Evolutionary conservation across 2,888 invertebrate species (phyloP).

Genomic region (Himalopsyche kuldschensis): DNA sequence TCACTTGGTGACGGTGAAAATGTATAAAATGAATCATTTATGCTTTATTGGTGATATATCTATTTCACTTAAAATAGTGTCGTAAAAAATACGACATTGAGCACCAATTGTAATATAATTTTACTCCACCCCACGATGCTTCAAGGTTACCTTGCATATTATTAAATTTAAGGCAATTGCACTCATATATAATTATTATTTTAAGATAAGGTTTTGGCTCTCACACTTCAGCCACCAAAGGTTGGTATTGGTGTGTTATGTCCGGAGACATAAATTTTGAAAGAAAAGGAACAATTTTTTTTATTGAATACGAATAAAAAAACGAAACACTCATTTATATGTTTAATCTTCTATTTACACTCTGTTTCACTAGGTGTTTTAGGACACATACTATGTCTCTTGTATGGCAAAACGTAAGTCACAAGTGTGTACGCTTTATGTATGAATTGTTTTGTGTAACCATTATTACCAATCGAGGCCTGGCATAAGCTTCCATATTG

Average conservation of each 20-base stretch:
- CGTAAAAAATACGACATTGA: background rate
- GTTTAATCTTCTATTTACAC: background rate
- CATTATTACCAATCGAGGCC: conserved; percentile 13
- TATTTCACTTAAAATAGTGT: background rate
- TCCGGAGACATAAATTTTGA: too few relatives aligned
- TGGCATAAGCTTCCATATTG: conserved; percentile 21
- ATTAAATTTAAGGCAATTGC: background rate
- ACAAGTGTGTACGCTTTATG: background rate
- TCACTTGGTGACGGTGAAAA: background rate
- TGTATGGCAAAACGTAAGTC: background rate
- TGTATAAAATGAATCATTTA: background rate
- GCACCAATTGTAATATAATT: background rate
- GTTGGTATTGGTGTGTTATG: too few relatives aligned
- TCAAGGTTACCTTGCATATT: background rate
- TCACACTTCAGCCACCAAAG: too few relatives aligned
- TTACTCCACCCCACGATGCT: background rate
- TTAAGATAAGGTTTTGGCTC: too few relatives aligned
- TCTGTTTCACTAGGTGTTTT: background rate
- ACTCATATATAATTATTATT: too few relatives aligned
- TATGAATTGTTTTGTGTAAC: background rate
- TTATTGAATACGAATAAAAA: too few relatives aligned
- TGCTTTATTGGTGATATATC: background rate
- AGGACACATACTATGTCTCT: background rate
- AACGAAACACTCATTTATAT: background rate
- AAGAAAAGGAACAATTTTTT: too few relatives aligned